These are phyloP conservation scores for Dromiciops gliroides DNA, from an alignment of 2,113 vertebrate genomes.

Conservation along the genomic window DNA sequence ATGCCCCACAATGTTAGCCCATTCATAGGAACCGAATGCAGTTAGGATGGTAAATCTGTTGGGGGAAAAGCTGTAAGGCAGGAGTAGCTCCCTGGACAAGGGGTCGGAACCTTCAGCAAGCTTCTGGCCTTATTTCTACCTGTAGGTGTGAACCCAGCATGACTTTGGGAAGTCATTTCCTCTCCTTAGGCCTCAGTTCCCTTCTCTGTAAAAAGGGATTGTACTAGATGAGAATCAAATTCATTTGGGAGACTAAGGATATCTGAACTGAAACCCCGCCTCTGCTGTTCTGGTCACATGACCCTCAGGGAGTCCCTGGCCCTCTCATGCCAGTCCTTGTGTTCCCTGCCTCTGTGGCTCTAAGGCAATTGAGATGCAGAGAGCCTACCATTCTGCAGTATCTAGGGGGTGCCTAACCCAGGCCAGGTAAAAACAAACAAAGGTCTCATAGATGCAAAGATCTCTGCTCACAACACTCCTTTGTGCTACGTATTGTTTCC, in stretches of 20 bases:
- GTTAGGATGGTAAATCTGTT: not conserved
- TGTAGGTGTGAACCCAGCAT: not conserved
- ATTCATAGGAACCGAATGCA: not conserved
- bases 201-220: not conserved
- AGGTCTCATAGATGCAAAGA: not conserved
- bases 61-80: not conserved
- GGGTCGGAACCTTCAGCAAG: too few species aligned
- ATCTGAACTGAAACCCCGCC: not conserved
- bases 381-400: not conserved
- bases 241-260: not conserved
- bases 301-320: not conserved
- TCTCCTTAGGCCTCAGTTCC: not conserved
- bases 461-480: not conserved
- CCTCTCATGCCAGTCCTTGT: not conserved
- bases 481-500: not conserved
- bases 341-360: not conserved
- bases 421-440: not conserved
- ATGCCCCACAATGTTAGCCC: constrained; percentile 21
- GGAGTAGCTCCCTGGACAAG: not conserved
- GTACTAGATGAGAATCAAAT: not conserved
- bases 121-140: not conserved
- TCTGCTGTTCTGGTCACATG: not conserved
- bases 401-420: not conserved
- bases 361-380: not conserved
- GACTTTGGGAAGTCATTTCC: not conserved